Base-by-base conservation (phyloP, 1,140 invertebrate genomes). In the Ceratina japonica region DNA sequence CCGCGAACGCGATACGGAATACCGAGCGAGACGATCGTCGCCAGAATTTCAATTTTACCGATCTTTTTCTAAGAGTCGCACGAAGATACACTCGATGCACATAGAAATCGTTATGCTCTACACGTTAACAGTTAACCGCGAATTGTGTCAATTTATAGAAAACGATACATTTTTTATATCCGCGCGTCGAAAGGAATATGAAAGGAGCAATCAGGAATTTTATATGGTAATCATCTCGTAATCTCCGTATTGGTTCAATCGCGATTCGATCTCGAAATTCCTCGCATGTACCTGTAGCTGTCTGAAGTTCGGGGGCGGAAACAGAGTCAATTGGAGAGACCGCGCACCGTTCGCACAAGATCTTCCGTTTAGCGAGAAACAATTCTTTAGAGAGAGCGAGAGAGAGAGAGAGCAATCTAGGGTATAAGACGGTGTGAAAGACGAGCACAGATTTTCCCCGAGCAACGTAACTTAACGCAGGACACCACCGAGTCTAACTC, bases 361-460 rank as follows among this genome's bases (percentile, higher is more conserved):
- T 88, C 88, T 88, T 88, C 85, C 87, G 83, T 84, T 87, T 83
- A 79, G 56, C 70, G 59, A 81, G 59, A 74, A 74, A 63, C 18
- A 74, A 83, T 51, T 78, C 49, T 58, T 54, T 54, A 54, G 52
- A 37, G 16, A 20, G n/a, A n/a, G n/a, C 54, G 58, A 69, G 16
- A 62, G 7, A 64, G 44, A 54, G 63, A 82, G 22, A 27, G 7
- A 3, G 44, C 15, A 20, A 3, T 63, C 20, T 37, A 54, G 66
- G 27, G 5, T 70, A 24, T 27, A 70, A 70, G 52, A 13, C 16
- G 54, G 24, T 16, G 62, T 49, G 69, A 66, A 52, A 66, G 18
- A 51, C 22, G 15, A 24, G 24, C 58, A 49, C 24, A 80, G 51
- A 66, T 64, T 69, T 65, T 71, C 15, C 10, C 54, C 49, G 75